Percentiles rank a stretch among this genome's conserved stretches.
These are phyloP conservation scores for Anorthoa munda DNA, from an alignment of 2,888 invertebrate genomes.

Conservation along the genomic window DNA sequence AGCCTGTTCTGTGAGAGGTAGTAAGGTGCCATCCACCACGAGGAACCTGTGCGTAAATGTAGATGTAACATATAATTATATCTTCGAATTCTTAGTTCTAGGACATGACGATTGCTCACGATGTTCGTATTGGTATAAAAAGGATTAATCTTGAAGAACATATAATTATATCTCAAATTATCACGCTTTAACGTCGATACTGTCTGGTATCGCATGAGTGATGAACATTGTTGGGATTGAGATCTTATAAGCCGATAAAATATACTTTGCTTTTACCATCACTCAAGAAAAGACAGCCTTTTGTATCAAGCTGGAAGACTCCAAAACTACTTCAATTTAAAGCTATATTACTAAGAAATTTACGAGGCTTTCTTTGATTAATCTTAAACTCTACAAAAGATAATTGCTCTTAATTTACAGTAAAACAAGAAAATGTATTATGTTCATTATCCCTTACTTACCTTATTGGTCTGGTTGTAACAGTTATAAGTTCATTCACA, in stretches of 20 bases:
- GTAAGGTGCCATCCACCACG: no score
- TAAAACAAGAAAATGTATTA: slow-evolving; percentile 23
- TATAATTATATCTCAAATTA: not conserved
- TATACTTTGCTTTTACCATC: not conserved
- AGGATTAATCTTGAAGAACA: not conserved
- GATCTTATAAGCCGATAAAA: not conserved
- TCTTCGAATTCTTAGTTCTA: no score
- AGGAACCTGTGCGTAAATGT: no score
- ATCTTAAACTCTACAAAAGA: slow-evolving; percentile 2
- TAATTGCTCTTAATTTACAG: slow-evolving; percentile 2
- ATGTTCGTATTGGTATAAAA: no score
- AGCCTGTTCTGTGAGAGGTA: no score
- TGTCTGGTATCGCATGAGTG: not conserved
- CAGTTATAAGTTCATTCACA: slow-evolving; percentile 51
- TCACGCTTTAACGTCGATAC: no score
- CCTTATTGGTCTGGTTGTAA: slow-evolving; percentile 23
- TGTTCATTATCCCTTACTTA: slow-evolving; percentile 8
- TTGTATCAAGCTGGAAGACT: not conserved
- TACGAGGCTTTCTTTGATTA: not conserved
- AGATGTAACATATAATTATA: no score
- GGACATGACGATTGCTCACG: no score
- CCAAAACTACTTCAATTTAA: not conserved
- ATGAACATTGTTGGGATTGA: not conserved
- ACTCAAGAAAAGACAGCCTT: not conserved
- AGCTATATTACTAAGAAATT: not conserved